Evolutionary conservation across 2,888 invertebrate genomes (phyloP), one percentile per base, ranked within the genome.

Genomic region (Morpho achilles): DNA sequence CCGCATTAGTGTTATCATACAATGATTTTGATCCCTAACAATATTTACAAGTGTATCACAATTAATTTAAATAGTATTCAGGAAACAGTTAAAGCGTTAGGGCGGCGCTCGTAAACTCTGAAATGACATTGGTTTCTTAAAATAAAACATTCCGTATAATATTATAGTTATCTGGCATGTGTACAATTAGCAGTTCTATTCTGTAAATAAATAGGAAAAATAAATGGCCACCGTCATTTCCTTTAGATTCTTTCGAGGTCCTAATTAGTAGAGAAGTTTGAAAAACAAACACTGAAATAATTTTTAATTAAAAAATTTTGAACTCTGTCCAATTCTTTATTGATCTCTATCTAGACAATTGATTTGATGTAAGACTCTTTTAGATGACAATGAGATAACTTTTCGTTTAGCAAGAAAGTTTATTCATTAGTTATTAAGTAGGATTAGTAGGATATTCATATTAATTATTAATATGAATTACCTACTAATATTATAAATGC

Each of bases 61-160:
- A 61, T 60, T 58, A 59, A 53, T 53, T 50, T 7, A 51, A 52
- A 59, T 51, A 50, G 55, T 53, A 61, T 61, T 64, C 42, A 55
- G 57, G 58, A 68, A 67, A 66, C 61, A 59, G 56, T 56, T 56
- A 52, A 64, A 51, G 44, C 56, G 57, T 67, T 66, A 66, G 65
- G 65, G 66, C 61, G 59, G 59, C 48, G 44, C 58, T 68, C 61
- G 67, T 71, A 65, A 71, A 68, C 56, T 63, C 53, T 44, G 57
- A 65, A 67, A 63, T 71, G 71, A 69, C 73, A 72, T 73, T 73
- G 72, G 56, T 48, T 44, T 60, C 61, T 62, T 59, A 68, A 70
- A 69, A 71, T 69, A 71, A 65, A 39, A 57, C 65, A 65, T 67
- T 69, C 63, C 66, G 63, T 60, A 69, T 69, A 67, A 70, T 64